Percentiles rank a stretch among this genome's conserved stretches.
These are phyloP conservation scores for Engraulis encrasicolus DNA, from an alignment of 2,113 vertebrate species.

Conservation along the genomic window DNA sequence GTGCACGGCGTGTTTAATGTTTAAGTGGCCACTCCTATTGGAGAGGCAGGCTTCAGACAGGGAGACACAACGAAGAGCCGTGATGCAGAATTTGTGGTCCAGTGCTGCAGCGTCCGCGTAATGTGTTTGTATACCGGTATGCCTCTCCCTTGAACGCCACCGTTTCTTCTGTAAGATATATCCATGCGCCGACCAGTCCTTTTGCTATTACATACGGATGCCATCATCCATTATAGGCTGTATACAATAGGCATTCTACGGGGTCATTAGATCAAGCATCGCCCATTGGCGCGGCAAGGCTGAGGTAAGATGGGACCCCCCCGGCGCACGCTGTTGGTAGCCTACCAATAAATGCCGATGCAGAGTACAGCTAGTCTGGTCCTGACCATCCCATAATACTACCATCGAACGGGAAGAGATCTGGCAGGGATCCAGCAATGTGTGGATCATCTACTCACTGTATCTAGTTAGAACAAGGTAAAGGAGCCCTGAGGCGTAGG, in stretches of 20 bases:
- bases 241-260: background rate
- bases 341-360: background rate
- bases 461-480: background rate
- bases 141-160: background rate
- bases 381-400: no score
- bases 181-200: background rate
- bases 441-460: background rate
- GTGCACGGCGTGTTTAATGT: slow-evolving; percentile 37
- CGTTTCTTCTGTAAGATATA: background rate
- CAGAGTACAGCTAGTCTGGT: no score
- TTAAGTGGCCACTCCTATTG: slow-evolving; percentile 68
- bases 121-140: background rate
- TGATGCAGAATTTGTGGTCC: slow-evolving; percentile 64
- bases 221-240: background rate
- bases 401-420: background rate
- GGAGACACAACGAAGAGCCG: slow-evolving; percentile 31
- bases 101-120: slow-evolving; percentile 31
- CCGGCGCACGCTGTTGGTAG: background rate
- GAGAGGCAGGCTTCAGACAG: slow-evolving; percentile 52
- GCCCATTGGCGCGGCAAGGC: background rate
- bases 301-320: background rate
- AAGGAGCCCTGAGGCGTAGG: no score
- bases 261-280: background rate
- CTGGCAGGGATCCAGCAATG: background rate
- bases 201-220: background rate